Evolutionary conservation across 2,797 vertebrate genomes (phyloP).

Genomic region (Molossus alvarezi): DNA sequence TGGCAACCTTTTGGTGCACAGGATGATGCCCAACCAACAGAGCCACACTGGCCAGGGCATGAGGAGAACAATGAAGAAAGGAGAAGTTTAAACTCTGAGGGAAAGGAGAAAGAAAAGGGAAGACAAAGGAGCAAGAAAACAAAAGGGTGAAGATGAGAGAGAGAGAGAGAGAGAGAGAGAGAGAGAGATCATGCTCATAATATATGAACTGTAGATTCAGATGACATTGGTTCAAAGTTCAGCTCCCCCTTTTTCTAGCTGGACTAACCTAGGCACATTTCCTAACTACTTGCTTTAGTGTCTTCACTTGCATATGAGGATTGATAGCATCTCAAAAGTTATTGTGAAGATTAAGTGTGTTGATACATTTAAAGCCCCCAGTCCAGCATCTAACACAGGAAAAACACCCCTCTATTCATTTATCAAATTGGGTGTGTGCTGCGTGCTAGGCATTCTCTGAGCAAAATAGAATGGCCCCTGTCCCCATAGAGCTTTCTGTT

Average conservation of each 20-base stretch:
- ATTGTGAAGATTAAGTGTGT: neutral
- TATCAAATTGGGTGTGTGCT: neutral
- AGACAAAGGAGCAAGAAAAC: neutral
- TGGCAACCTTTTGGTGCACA: too few relatives aligned
- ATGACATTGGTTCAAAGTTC: neutral
- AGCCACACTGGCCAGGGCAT: too few relatives aligned
- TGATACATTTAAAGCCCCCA: neutral
- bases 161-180: neutral
- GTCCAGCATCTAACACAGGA: neutral
- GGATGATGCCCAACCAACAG: too few relatives aligned
- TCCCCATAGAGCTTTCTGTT: neutral
- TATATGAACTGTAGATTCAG: neutral
- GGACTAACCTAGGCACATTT: neutral
- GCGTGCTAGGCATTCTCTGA: slow-evolving; percentile 1
- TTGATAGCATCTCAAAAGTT: neutral
- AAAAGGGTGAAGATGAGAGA: neutral
- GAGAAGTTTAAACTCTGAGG: neutral
- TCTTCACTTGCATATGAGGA: neutral
- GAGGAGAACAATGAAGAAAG: neutral
- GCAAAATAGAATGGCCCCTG: neutral
- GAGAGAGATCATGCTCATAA: neutral
- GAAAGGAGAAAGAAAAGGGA: neutral
- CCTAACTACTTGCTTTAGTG: neutral
- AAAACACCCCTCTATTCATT: neutral
- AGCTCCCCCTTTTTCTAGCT: neutral